Evolutionary conservation across 2,797 vertebrate species (phyloP), one percentile per base, ranked within the genome.

Genomic region (Arctocebus calabarensis): DNA sequence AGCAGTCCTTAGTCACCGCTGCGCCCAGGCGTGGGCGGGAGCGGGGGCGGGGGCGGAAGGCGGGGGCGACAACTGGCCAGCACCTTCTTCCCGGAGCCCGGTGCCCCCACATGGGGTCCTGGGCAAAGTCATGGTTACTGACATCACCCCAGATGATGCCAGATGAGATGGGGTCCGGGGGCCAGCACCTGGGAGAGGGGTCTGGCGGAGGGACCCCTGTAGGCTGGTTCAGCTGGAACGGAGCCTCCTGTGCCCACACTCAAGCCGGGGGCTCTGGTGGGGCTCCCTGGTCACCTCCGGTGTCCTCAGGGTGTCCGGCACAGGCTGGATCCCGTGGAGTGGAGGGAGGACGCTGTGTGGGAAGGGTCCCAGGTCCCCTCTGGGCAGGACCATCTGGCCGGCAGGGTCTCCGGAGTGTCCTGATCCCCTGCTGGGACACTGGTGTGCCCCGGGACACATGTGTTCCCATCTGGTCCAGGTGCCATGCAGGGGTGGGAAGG

Each of bases 231-330:
- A 4, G 11, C 25, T 9, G 9, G 40, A 40, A 62, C 8, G 5
- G 3, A 66, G 64, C 32, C 64, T 32, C 6, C 64, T 16, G 14
- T 55, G 14, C 29, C 29, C 45, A 48, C 45, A 12, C 45, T 1
- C 23, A 20, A 22, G 62, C 27, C 61, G 4, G 62, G 29, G 48
- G 48, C 48, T 52, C 48, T 16, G 48, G 48, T 14, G 14, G 40
- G 11, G 29, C 10, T 1, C 7, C 52, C 64, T 2, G 37, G 25
- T 2, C 13, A 48, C 10, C 2, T 16, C 61, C 62, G 0, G n/a
- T 8, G 29, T 29, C 64, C 59, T 25, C 34, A 3, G 59, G 37
- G n/a, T 10, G 10, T 12, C 77, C 9, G 59, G 52, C 1, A 2
- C 1, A n/a, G n/a, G 14, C 66, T 37, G 74, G n/a, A 9, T 7